Conservation (phyloP, 2,113 vertebrate genomes). For the Phocoena sinus region DNA sequence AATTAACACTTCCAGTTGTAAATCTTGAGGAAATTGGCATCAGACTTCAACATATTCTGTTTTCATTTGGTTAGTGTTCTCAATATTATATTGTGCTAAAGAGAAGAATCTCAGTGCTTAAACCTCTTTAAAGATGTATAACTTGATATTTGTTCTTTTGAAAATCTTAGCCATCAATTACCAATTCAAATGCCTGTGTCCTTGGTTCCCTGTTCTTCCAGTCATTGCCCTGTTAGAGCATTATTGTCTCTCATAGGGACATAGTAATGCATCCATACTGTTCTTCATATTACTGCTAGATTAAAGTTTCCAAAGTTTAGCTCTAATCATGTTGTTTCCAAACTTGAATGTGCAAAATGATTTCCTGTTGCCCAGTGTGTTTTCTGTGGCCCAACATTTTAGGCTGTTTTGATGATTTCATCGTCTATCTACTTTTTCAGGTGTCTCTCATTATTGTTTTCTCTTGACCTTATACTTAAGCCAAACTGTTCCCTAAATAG, state of each 20-base stretch:
- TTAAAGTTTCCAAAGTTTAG: neutral
- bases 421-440: neutral
- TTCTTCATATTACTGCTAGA: neutral
- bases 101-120: constrained; percentile 24
- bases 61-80: constrained; percentile 29
- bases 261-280: neutral
- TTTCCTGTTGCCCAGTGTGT: neutral
- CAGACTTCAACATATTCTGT: neutral
- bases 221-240: neutral
- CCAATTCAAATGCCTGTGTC: neutral
- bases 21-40: constrained; percentile 40
- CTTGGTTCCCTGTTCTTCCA: neutral
- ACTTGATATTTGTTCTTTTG: neutral
- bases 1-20: constrained; percentile 18
- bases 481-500: neutral
- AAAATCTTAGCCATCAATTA: neutral
- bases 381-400: neutral
- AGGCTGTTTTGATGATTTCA: neutral
- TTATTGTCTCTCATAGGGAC: neutral
- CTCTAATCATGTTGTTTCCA: neutral
- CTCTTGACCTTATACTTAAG: neutral
- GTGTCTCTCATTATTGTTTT: neutral
- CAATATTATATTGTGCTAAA: neutral
- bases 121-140: neutral
- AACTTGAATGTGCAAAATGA: neutral